Evolutionary conservation across 1,140 invertebrate species (phyloP).

Genomic region (Mactra quadrangularis): DNA sequence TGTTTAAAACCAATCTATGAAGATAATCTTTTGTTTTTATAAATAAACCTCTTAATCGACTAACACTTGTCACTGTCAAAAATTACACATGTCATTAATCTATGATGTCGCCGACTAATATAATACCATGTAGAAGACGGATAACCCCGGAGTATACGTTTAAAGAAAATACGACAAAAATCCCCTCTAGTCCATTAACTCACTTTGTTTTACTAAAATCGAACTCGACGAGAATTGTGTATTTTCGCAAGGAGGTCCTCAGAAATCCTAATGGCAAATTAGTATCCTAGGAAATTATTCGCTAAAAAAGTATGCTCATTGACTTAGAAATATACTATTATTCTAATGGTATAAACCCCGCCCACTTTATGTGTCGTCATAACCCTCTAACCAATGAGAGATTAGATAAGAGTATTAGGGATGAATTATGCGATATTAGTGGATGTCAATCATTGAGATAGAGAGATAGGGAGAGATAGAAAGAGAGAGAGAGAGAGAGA

Average conservation of each 20-base stretch:
- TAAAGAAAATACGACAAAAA: slow-evolving; percentile 17
- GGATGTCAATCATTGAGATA: no score
- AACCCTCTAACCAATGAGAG: no score
- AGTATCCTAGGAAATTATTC: slow-evolving; percentile 44
- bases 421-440: no score
- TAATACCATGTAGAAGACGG: slow-evolving; percentile 17
- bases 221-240: slow-evolving; percentile 13
- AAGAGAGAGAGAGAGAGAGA: no score
- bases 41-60: slow-evolving; percentile 61
- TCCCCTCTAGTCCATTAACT: slow-evolving; percentile 32
- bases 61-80: slow-evolving; percentile 62
- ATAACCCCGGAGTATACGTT: slow-evolving; percentile 37
- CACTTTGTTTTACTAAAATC: slow-evolving; percentile 17
- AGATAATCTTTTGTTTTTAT: slow-evolving; percentile 35
- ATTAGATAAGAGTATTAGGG: no score
- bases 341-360: no score
- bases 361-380: no score
- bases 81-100: slow-evolving; percentile 60
- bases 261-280: slow-evolving; percentile 39
- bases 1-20: not conserved
- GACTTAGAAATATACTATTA: not conserved
- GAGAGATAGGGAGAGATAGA: no score
- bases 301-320: slow-evolving; percentile 39
- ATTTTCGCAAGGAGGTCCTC: slow-evolving; percentile 45
- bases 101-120: slow-evolving; percentile 30